Evolutionary conservation across 2,113 vertebrate genomes (phyloP).

Genomic region (Salvelinus alpinus): DNA sequence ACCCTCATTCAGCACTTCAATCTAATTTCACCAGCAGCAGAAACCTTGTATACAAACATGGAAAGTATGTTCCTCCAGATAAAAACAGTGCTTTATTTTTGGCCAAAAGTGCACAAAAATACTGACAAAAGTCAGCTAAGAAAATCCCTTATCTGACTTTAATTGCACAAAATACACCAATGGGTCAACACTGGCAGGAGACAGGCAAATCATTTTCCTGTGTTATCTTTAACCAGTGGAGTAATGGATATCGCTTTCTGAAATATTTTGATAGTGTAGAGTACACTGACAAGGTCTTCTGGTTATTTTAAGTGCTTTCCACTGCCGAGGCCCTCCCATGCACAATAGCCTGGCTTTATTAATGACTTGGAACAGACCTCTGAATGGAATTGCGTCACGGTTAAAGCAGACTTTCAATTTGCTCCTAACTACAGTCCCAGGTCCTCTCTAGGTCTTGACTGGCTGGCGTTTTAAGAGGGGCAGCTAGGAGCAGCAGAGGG

Average conservation of each 20-base stretch:
- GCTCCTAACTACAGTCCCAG: constrained; percentile 52
- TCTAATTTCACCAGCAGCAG: background rate
- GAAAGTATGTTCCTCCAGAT: constrained; percentile 21
- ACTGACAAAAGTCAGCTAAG: constrained; percentile 39
- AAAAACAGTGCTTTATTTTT: constrained; percentile 12
- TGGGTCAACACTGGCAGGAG: constrained; percentile 21
- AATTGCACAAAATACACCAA: background rate
- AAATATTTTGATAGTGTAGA: constrained; percentile 61
- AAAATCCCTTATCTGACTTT: constrained; percentile 26
- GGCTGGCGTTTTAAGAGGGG: constrained; percentile 55
- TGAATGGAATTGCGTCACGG: constrained; percentile 59
- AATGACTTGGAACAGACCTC: constrained; percentile 60
- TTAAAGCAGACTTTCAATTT: constrained; percentile 66
- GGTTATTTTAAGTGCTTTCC: constrained; percentile 62
- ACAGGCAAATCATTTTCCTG: constrained; percentile 33
- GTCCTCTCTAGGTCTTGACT: constrained; percentile 47
- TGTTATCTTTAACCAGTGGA: constrained; percentile 50
- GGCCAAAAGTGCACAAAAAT: constrained; percentile 28
- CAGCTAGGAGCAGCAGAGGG: constrained; percentile 59
- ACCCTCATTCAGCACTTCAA: constrained; percentile 17
- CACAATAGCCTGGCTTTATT: constrained; percentile 62
- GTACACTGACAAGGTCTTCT: constrained; percentile 50
- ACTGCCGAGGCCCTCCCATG: constrained; percentile 59
- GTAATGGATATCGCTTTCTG: constrained; percentile 57
- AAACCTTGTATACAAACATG: constrained; percentile 45